Percentiles rank a stretch among this genome's conserved stretches.
These are phyloP conservation scores for Zaprionus ornatus DNA, from an alignment of 1,140 invertebrate species.

Conservation along the genomic window DNA sequence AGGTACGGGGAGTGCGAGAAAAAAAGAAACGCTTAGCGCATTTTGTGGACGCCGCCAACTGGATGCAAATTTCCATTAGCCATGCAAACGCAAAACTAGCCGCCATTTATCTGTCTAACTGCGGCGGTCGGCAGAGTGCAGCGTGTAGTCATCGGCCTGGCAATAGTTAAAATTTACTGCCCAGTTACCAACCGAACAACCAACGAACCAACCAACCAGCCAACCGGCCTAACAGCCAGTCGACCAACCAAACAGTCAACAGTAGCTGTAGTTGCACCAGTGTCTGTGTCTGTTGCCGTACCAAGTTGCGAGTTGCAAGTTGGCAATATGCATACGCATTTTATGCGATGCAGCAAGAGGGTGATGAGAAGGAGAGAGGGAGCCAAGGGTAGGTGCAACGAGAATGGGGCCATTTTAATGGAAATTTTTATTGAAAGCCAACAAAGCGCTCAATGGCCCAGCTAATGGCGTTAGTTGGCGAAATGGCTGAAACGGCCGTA, in stretches of 20 bases:
- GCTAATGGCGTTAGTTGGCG: constrained; percentile 77
- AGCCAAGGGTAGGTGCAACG: constrained; percentile 4
- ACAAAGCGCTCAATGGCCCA: constrained; percentile 78
- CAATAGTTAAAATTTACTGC: constrained; percentile 80
- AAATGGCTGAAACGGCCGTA: constrained; percentile 52
- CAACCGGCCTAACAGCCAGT: constrained; percentile 3
- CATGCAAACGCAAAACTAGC: constrained; percentile 80
- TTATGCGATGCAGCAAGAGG: constrained; percentile 61
- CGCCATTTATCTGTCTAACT: constrained; percentile 79
- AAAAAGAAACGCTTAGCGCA: constrained; percentile 57
- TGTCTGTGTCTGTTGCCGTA: background rate
- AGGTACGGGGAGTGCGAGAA: background rate
- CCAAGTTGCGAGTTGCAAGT: constrained; percentile 61
- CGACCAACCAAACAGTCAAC: constrained; percentile 19
- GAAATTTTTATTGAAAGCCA: constrained; percentile 81
- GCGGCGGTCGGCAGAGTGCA: constrained; percentile 22
- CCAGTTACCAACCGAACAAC: constrained; percentile 52
- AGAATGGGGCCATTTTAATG: constrained; percentile 66
- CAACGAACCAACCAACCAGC: background rate
- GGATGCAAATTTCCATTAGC: constrained; percentile 80
- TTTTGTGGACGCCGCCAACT: constrained; percentile 70
- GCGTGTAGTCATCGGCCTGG: constrained; percentile 50
- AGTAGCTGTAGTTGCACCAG: constrained; percentile 17
- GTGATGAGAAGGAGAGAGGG: constrained; percentile 10
- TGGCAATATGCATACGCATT: constrained; percentile 80